Base-by-base conservation (phyloP, 2,888 invertebrate genomes). In the Neoitamus cyanurus region DNA sequence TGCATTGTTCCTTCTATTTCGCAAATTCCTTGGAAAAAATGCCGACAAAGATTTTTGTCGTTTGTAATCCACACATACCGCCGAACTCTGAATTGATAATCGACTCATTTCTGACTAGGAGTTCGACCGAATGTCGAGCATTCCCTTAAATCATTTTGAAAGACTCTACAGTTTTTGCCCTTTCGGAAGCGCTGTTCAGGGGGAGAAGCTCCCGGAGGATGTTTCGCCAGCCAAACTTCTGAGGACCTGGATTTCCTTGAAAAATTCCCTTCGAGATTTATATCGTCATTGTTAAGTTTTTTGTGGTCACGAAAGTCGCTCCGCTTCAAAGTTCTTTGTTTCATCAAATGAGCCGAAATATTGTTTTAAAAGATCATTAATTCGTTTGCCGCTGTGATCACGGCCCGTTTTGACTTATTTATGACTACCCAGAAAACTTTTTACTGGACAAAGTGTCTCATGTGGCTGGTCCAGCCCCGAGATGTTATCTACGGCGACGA, bases 41-140 rank as follows among this genome's bases (percentile, higher is more conserved):
- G 48, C 80, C 80, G 80, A 80, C 80, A 80, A 80, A 25, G 80
- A 80, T 80, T 80, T 80, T 80, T 80, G 58, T 80, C 80, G 80
- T 80, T 80, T 80, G 58, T 80, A 80, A 80, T 80, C 80, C 80
- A 80, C 80, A 80, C 80, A 80, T 80, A 80, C 80, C 80, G 80
- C n/a, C 80, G 34, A 28, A 80, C 80, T 68, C 80, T 80, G 80
- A 80, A 80, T 80, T 80, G 80, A 80, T 80, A 80, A 80, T 80
- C 80, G 80, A 80, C 48, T 80, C 80, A 48, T 80, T 36, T 68
- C 80, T 48, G 36, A 25, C 80, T 80, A 80, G 80, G 34, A 68
- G 48, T 80, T 80, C 68, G 34, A n/a, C 34, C 28, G 80, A 58
- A 77, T 77, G 7, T 28, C 42, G 46, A 0, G 46, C 80, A 58